Evolutionary conservation across 2,797 vertebrate genomes (phyloP).

Genomic region (Chrysolophus pictus): DNA sequence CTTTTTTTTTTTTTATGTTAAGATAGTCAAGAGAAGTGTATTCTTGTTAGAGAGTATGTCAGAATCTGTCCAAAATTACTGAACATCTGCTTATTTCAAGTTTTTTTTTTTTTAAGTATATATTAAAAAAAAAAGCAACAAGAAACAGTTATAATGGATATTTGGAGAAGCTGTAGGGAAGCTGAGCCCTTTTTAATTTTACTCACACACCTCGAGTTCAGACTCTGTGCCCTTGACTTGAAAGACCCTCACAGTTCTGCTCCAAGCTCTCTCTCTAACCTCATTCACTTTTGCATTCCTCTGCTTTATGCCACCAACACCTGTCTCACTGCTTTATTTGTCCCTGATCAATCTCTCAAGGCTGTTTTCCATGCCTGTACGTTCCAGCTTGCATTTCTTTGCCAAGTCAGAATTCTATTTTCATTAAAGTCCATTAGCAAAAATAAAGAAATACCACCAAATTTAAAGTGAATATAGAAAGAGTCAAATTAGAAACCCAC

Average conservation of each 20-base stretch:
- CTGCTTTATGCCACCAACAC: constrained; percentile 21
- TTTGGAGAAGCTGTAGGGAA: not conserved
- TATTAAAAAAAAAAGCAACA: not conserved
- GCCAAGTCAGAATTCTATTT: constrained; percentile 10
- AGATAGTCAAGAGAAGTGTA: not conserved
- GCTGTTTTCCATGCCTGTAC: constrained; percentile 16
- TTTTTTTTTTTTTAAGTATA: not conserved
- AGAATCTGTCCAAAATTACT: not conserved
- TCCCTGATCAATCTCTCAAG: not conserved
- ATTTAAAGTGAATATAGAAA: not conserved
- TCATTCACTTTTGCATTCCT: not conserved
- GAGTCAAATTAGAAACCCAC: not conserved
- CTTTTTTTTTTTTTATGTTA: not conserved
- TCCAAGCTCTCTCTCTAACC: not conserved
- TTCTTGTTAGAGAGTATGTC: not conserved
- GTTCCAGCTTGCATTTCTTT: not conserved
- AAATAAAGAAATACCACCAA: not conserved
- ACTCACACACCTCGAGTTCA: constrained; percentile 12
- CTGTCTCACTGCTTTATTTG: constrained; percentile 38
- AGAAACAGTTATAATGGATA: not conserved
- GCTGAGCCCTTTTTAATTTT: constrained; percentile 11
- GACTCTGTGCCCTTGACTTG: constrained; percentile 34
- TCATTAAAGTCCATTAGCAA: not conserved
- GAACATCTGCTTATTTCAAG: not conserved
- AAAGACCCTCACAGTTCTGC: constrained; percentile 27